Percentiles rank a stretch among this genome's conserved stretches.
phyloP scores from a whole-genome alignment of 2,113 vertebrate genomes.

The Cephalopterus ornatus region DNA sequence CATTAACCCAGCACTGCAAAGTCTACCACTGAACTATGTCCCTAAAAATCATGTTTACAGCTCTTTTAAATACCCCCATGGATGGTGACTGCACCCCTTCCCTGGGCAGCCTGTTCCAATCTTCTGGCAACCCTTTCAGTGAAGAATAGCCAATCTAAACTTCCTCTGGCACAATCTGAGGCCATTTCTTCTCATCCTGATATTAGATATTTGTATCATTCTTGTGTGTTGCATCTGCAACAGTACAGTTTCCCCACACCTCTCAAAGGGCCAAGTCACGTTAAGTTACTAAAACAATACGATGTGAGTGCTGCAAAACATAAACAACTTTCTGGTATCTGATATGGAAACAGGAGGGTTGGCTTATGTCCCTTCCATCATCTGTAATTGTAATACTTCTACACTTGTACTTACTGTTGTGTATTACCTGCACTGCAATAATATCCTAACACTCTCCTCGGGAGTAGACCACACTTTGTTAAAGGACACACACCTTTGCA shows the following conservation, averaged over 20 bases:
- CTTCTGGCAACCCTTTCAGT: neutral
- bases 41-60: neutral
- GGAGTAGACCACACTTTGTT: neutral
- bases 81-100: neutral
- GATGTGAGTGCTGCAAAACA: neutral
- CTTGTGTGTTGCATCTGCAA: neutral
- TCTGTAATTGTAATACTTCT: neutral
- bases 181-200: neutral
- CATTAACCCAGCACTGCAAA: neutral
- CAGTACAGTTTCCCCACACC: neutral
- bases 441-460: neutral
- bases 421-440: neutral
- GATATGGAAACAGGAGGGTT: neutral
- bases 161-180: neutral
- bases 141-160: neutral
- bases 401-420: neutral
- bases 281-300: neutral
- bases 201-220: neutral
- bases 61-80: neutral
- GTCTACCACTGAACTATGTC: neutral
- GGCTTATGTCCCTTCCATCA: neutral
- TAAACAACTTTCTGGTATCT: neutral
- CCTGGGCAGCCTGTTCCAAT: neutral
- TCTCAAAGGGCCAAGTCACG: neutral
- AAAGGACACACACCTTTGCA: neutral